Base-by-base conservation (phyloP, 30 jellyfish, hydroid and myxozoan genomes). In the Aurelia sp. region DNA sequence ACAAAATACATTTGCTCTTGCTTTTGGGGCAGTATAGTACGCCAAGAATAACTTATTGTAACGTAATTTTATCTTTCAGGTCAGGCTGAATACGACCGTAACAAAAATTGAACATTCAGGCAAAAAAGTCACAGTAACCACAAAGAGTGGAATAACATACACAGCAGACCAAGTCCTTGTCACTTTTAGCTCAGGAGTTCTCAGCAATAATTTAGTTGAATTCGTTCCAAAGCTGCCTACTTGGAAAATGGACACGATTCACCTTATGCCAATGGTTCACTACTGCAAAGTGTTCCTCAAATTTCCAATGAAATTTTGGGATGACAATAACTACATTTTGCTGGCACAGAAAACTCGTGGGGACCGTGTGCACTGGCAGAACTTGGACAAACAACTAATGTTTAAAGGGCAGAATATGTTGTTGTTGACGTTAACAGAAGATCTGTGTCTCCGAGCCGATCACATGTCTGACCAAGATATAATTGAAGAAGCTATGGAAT, bases 231-330 rank as follows among this genome's bases (percentile, higher is more conserved):
- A 71, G 7, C 82, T 91, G 53, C 98, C 98, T 1, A 76, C 67
- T 9, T 91, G 98, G 98, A 91, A 91, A 66, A 68, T 64, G 74
- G 93, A 91, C 44, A 90, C 94, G 44, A 41, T 84, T 13, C 62
- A 84, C 12, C 66, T 79, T 0, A 47, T 73, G 52, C 90, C 92
- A 51, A 84, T 80, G 90, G 48, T 81, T 41, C 81, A 91, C 60
- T 71, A 85, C 74, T 91, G 98, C 75, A 91, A 91, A 73, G 78
- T 91, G 62, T 91, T 63, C 81, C 3, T 86, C 67, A 78, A 80
- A 22, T 91, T 91, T 47, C 98, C 98, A 3, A 13, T 35, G 62
- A 72, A 76, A 18, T 91, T 91, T 60, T 91, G 98, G 98, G 98
- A 91, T 33, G 81, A 91, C 47, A 72, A 70, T 68, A 85, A 85